These are phyloP conservation scores for Julus scanicus DNA, from an alignment of 2,888 invertebrate genomes.

Conservation along the genomic window DNA sequence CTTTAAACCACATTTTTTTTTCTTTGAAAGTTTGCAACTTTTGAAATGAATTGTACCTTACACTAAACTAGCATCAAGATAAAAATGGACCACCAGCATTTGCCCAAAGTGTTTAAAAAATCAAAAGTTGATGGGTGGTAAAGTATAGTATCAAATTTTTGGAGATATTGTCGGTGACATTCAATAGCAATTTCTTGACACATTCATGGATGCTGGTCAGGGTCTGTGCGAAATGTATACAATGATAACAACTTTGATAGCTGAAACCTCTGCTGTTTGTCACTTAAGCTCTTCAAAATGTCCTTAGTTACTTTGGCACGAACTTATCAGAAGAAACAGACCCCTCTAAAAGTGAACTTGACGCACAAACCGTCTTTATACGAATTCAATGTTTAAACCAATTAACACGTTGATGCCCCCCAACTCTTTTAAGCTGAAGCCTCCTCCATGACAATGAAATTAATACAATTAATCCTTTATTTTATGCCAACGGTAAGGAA, in stretches of 20 bases:
- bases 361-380: background rate
- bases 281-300: background rate
- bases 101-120: background rate
- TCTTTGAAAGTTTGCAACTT: too few relatives aligned
- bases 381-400: slow-evolving; percentile 21
- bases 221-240: background rate
- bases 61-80: background rate
- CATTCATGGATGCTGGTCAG: slow-evolving; percentile 10
- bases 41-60: too few relatives aligned
- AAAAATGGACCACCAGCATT: background rate
- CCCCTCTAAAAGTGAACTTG: background rate
- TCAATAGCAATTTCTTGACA: background rate
- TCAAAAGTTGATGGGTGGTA: background rate
- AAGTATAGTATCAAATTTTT: background rate
- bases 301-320: background rate
- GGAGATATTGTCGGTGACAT: background rate
- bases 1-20: too few relatives aligned
- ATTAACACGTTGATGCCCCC: background rate
- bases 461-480: background rate
- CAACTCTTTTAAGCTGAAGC: background rate
- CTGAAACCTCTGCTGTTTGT: background rate
- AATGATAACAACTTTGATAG: slow-evolving; percentile 11
- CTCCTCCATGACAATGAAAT: background rate
- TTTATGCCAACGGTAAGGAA: background rate
- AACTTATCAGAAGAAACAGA: slow-evolving; percentile 20